Conservation (phyloP, 2,888 invertebrate genomes). For the Coelogynopora nodosa region DNA sequence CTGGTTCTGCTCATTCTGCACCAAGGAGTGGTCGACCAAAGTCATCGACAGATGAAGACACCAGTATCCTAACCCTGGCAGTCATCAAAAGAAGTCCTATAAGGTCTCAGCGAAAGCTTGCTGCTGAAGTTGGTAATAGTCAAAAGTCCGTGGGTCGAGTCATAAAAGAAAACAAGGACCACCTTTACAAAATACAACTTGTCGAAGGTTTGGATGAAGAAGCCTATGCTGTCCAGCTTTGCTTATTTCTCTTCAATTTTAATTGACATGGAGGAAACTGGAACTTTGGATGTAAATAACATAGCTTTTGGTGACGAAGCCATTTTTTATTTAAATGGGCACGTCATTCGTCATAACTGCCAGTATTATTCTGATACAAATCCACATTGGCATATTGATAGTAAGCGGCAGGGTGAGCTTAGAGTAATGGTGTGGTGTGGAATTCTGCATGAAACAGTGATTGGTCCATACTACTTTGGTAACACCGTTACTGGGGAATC, state of each 20-base stretch:
- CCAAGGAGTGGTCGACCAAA: slow-evolving; percentile 15
- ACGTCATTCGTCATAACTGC: slow-evolving; percentile 37
- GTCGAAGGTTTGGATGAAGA: slow-evolving; percentile 1
- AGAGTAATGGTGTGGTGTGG: slow-evolving; percentile 27
- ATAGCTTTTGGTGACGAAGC: slow-evolving; percentile 43
- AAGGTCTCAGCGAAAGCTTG: slow-evolving; percentile 7
- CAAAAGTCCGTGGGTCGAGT: neutral
- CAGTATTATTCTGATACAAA: slow-evolving; percentile 36
- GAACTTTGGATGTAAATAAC: slow-evolving; percentile 22
- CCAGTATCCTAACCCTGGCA: slow-evolving; percentile 6
- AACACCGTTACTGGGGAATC: slow-evolving; percentile 37
- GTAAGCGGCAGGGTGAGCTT: slow-evolving; percentile 34
- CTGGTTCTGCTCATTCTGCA: slow-evolving; percentile 3
- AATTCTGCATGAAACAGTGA: slow-evolving; percentile 34
- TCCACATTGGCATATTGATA: slow-evolving; percentile 36
- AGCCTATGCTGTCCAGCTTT: neutral
- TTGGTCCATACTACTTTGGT: slow-evolving; percentile 44
- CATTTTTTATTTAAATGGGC: slow-evolving; percentile 44
- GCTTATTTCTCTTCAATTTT: neutral
- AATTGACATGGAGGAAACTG: slow-evolving; percentile 3
- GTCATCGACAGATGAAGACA: slow-evolving; percentile 20
- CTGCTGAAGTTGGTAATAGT: slow-evolving; percentile 13
- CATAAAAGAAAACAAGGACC: neutral
- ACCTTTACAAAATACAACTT: slow-evolving; percentile 28
- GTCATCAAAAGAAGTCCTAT: neutral